Base-by-base conservation (phyloP, 1,140 invertebrate genomes). In the Drosophila willistoni region DNA sequence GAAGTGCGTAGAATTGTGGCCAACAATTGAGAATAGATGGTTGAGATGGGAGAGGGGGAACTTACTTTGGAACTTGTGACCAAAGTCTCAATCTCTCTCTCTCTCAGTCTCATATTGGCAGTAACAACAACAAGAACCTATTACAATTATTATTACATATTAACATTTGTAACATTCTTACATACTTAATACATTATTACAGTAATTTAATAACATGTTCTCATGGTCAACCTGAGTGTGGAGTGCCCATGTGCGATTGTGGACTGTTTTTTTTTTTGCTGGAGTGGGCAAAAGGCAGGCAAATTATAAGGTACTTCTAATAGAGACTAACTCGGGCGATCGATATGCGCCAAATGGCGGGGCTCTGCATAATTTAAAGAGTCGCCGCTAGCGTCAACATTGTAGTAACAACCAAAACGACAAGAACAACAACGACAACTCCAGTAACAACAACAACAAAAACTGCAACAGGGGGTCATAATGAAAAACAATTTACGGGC, bases 191-290 rank as follows among this genome's bases (percentile, higher is more conserved):
- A 87, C 85, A 90, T 79, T 90, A 85, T 89, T 89, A 89, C 71
- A 83, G 90, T 90, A 90, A 86, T 91, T 91, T 91, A 87, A 91
- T 91, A 91, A 91, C 90, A 91, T 91, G 90, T 91, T 91, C 90
- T 91, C 90, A 91, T 81, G 90, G 90, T 81, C 90, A 91, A 90
- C 82, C 74, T 90, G 90, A 77, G 87, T 64, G 22, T 64, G 22
- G 22, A 60, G 60, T 64, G 71, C 57, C 44, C 44, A 51, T 51
- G 44, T 10, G 63, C 5, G 34, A 39, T 36, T 64, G 55, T 67
- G 19, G 56, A 68, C 22, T 54, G 55, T 17, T 22, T 29, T 29
- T 29, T 6, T 29, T 29, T 29, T 56, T 56, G 51, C 17, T 63
- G 59, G 64, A 70, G 75, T 83, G 75, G 51, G 25, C 47, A 68